These are phyloP conservation scores for Neolamprologus falcicula DNA, from an alignment of 2,113 vertebrate genomes.

Conservation along the genomic window DNA sequence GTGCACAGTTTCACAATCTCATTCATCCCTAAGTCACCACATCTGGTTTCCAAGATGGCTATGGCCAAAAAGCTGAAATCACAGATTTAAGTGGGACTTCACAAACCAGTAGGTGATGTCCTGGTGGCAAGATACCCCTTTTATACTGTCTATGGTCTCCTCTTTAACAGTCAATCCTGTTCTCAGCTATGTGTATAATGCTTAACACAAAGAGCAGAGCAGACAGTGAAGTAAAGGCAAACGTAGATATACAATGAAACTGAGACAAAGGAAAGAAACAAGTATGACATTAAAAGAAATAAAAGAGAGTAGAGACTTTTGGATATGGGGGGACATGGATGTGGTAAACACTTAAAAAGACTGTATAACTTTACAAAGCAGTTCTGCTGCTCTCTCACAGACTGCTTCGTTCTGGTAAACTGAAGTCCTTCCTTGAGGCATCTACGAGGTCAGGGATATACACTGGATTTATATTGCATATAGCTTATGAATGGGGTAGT, in stretches of 20 bases:
- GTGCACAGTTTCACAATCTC: background rate
- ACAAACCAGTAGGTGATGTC: background rate
- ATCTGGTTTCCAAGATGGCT: background rate
- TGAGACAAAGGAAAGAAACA: background rate
- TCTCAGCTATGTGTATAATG: background rate
- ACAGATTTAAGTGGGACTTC: background rate
- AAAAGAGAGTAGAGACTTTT: background rate
- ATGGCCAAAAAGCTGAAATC: background rate
- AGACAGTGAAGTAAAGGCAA: background rate
- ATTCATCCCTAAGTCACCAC: background rate
- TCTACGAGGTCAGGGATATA: slow-evolving; percentile 13
- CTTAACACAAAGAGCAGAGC: background rate
- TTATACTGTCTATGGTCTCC: background rate
- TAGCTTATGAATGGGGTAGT: background rate
- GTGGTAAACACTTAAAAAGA: background rate
- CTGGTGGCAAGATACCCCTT: background rate
- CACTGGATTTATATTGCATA: slow-evolving; percentile 31
- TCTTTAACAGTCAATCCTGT: background rate
- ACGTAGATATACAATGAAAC: background rate
- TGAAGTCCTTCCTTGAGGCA: background rate
- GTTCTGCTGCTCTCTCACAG: background rate
- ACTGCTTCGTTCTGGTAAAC: background rate
- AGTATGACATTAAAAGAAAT: background rate
- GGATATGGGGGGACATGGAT: background rate
- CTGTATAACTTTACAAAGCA: background rate